Percentiles rank a stretch among this genome's conserved stretches.
Evolutionary conservation across 2,888 invertebrate genomes (phyloP).

Genomic region (Trissoscelio sp.): DNA sequence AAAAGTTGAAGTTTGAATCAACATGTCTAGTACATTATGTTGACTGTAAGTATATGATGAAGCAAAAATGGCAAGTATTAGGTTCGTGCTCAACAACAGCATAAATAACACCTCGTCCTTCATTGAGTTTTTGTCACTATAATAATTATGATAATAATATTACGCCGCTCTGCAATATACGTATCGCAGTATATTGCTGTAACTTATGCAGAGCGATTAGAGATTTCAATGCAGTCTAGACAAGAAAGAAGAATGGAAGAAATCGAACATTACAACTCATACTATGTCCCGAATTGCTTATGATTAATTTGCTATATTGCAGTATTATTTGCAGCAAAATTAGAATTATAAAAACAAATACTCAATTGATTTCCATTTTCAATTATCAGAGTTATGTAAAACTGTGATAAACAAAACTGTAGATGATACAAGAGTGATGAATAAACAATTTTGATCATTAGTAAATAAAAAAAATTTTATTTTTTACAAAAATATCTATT

Average conservation of each 20-base stretch:
- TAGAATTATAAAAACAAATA: conserved; percentile 2
- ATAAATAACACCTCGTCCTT: conserved; percentile 62
- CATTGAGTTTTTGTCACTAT: conserved; percentile 50
- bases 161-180: conserved; percentile 15
- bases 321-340: conserved; percentile 2
- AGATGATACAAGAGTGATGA: too few relatives aligned
- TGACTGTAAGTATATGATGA: conserved; percentile 37
- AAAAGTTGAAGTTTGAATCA: conserved; percentile 45
- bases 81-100: conserved; percentile 44
- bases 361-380: neutral
- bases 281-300: conserved; percentile 6
- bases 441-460: too few relatives aligned
- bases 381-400: neutral
- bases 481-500: too few relatives aligned
- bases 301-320: conserved; percentile 1
- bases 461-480: too few relatives aligned
- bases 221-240: conserved; percentile 13
- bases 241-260: conserved; percentile 22
- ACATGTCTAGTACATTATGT: conserved; percentile 27
- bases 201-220: neutral
- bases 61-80: conserved; percentile 46
- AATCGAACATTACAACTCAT: conserved; percentile 7
- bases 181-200: neutral
- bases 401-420: too few relatives aligned
- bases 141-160: conserved; percentile 56